phyloP scores from a whole-genome alignment of 1,140 invertebrate genomes.

The Atopsyche davidsoni region DNA sequence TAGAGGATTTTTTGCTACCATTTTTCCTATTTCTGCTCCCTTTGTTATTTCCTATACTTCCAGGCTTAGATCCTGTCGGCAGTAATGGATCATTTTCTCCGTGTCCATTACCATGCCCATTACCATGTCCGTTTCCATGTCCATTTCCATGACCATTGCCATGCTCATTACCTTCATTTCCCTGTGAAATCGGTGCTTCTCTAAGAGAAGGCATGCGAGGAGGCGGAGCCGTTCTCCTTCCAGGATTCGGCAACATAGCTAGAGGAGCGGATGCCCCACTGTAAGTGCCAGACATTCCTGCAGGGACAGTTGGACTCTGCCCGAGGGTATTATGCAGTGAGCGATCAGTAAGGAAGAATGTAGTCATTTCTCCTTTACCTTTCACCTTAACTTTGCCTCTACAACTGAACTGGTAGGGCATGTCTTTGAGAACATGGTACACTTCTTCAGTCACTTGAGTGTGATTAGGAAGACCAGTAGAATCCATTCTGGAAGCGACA shows the following conservation, averaged over 20 bases:
- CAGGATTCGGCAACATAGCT: slow-evolving; percentile 57
- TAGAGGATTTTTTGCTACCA: slow-evolving; percentile 28
- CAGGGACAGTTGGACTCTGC: slow-evolving; percentile 32
- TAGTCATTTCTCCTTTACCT: slow-evolving; percentile 91
- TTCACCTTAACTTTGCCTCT: slow-evolving; percentile 86
- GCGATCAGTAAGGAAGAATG: slow-evolving; percentile 77
- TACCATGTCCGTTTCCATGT: too few relatives aligned
- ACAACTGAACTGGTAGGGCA: slow-evolving; percentile 73
- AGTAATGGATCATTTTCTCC: slow-evolving; percentile 63
- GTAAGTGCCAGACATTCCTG: slow-evolving; percentile 49
- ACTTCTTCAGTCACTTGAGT: slow-evolving; percentile 84
- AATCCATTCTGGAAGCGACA: slow-evolving; percentile 86
- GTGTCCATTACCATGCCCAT: slow-evolving; percentile 43
- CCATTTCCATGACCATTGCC: too few relatives aligned
- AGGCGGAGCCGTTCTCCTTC: slow-evolving; percentile 38
- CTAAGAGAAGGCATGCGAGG: slow-evolving; percentile 41
- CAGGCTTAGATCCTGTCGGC: slow-evolving; percentile 49
- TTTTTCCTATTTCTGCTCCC: slow-evolving; percentile 38
- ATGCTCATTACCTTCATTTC: slow-evolving; percentile 25
- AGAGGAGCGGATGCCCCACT: slow-evolving; percentile 64
- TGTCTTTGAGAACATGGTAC: slow-evolving; percentile 61
- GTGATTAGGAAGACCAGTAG: slow-evolving; percentile 76
- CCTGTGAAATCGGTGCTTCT: slow-evolving; percentile 32
- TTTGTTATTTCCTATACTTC: slow-evolving; percentile 42
- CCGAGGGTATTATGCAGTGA: slow-evolving; percentile 53